A percentile compares a stretch with the other conserved stretches of the same genome.
Conservation (phyloP, 2,797 vertebrate genomes). For the Sebastolobus altivelis region DNA sequence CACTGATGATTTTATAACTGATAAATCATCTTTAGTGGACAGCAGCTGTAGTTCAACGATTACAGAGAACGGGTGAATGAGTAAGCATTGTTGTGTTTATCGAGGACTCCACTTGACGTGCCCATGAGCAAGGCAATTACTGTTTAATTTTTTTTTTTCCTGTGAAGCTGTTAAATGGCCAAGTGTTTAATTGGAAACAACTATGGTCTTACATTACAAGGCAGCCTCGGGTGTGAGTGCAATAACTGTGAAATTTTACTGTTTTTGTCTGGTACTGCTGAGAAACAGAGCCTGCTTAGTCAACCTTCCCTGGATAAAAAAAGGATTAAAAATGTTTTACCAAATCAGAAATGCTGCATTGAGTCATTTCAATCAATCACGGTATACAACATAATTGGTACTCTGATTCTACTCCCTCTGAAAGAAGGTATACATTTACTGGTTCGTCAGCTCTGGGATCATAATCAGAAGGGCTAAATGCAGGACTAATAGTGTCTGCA, state of each 20-base stretch:
- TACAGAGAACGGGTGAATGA: background rate
- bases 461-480: slow-evolving; percentile 23
- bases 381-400: slow-evolving; percentile 15
- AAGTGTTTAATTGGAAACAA: background rate
- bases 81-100: background rate
- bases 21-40: background rate
- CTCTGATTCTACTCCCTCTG: slow-evolving; percentile 2
- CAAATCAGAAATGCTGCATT: slow-evolving; percentile 19
- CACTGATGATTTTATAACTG: slow-evolving; percentile 4
- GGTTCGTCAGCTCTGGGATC: slow-evolving; percentile 18
- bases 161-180: background rate
- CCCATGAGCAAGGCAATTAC: background rate
- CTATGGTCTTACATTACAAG: background rate
- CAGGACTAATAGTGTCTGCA: slow-evolving; percentile 34
- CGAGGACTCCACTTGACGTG: background rate
- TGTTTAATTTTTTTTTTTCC: background rate
- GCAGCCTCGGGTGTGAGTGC: background rate
- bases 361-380: slow-evolving; percentile 25
- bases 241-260: background rate
- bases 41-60: background rate
- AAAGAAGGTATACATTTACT: slow-evolving; percentile 9
- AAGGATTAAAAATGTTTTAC: background rate
- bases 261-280: background rate
- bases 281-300: background rate
- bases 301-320: background rate